Evolutionary conservation across 1,140 invertebrate species (phyloP).

Genomic region (Drosophila parabipectinata): DNA sequence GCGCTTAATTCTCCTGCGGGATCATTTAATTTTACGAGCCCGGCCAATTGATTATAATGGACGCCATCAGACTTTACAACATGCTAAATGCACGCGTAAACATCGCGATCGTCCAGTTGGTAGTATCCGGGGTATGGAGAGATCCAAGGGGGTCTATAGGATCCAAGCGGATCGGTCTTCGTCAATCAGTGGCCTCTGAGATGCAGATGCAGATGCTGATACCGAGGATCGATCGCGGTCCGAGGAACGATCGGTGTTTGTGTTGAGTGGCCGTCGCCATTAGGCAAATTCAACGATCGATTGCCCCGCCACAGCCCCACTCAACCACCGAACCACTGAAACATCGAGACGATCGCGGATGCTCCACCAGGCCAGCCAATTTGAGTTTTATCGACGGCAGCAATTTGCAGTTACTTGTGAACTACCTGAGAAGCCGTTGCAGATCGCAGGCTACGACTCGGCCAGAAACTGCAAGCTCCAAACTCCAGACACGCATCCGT

Average conservation of each 20-base stretch:
- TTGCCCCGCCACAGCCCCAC: conserved; percentile 40
- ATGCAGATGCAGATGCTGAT: conserved; percentile 37
- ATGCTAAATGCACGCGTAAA: conserved; percentile 84
- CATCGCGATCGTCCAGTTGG: conserved; percentile 49
- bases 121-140: too few species aligned
- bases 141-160: conserved; percentile 13
- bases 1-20: conserved; percentile 84
- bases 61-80: conserved; percentile 83
- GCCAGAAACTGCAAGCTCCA: conserved; percentile 12
- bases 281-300: conserved; percentile 82
- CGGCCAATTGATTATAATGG: conserved; percentile 84
- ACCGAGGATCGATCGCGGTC: conserved; percentile 44
- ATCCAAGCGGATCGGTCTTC: conserved; percentile 45
- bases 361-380: conserved; percentile 58
- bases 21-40: conserved; percentile 84
- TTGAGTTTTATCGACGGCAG: conserved; percentile 78
- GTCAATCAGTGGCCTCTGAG: conserved; percentile 61
- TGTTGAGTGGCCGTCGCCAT: conserved; percentile 81
- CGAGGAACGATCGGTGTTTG: conserved; percentile 60
- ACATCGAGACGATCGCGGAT: conserved; percentile 52
- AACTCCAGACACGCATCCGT: conserved; percentile 49
- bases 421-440: conserved; percentile 83
- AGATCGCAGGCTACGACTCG: conserved; percentile 20
- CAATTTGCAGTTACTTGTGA: conserved; percentile 84
- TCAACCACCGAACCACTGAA: not conserved